Base-by-base conservation (phyloP, 2,888 invertebrate species). In the Rutpela maculata region DNA sequence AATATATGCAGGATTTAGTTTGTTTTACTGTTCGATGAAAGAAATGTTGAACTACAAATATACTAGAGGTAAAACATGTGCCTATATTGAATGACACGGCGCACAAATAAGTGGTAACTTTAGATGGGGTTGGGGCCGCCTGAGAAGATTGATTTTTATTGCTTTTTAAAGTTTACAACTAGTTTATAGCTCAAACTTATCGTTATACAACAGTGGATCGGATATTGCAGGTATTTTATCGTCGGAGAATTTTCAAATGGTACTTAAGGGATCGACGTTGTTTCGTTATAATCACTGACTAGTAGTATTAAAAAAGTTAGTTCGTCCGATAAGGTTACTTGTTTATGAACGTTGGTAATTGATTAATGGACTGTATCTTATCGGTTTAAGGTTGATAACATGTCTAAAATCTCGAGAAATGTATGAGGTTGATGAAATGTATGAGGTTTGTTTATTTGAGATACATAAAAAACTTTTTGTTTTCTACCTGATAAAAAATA, bases 121-220 rank as follows among this genome's bases (percentile, higher is more conserved):
- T 18, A 70, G 60, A 43, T 70, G 50, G 70, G 60, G 60, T 70
- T 70, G 70, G 9, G 60, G 11, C 57, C 11, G 70, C 38, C 59
- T 60, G 59, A 12, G 17, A 43, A 70, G 60, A 70, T 70, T 70
- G 70, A 70, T 60, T 70, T 60, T 70, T 70, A 70, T 70, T 60
- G 70, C 70, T 65, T 70, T 70, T 70, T 38, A 69, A 60, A 57
- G 69, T 43, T 35, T 38, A 60, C 60, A 38, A 70, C 70, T 35
- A 50, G 59, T 31, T 70, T 70, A 70, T 57, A 38, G 57, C 43
- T 59, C 19, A n/a, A 70, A 43, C 38, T 65, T 60, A 62, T 70
- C 50, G 60, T 38, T 22, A 18, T 65, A 18, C 38, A 18, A 65
- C 19, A 38, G 38, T 38, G 65, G 35, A 43, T 50, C 43, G 38